Evolutionary conservation across 1,140 invertebrate species (phyloP).

Genomic region (Drosophila auraria): DNA sequence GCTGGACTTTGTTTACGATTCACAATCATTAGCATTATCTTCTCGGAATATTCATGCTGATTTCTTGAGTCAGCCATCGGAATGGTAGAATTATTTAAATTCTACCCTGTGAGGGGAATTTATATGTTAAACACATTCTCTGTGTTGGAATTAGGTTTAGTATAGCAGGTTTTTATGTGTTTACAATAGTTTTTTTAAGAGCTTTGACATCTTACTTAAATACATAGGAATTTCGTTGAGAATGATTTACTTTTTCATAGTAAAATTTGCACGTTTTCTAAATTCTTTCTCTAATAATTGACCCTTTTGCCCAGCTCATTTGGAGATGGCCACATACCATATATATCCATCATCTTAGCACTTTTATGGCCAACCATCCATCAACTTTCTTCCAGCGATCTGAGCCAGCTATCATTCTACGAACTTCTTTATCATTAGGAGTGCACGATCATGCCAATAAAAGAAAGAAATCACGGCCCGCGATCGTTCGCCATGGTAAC

Average conservation of each 20-base stretch:
- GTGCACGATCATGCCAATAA: slow-evolving; percentile 82
- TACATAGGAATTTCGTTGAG: too few species aligned
- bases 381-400: slow-evolving; percentile 56
- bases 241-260: not conserved
- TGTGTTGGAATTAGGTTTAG: not conserved
- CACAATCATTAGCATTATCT: slow-evolving; percentile 43
- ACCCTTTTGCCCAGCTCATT: slow-evolving; percentile 19
- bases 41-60: slow-evolving; percentile 65
- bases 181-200: not conserved
- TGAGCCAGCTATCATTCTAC: slow-evolving; percentile 60
- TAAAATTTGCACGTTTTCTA: too few species aligned
- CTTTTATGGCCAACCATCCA: slow-evolving; percentile 36
- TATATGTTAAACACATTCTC: slow-evolving; percentile 32
- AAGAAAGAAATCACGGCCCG: slow-evolving; percentile 66
- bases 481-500: slow-evolving; percentile 73
- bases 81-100: slow-evolving; percentile 79
- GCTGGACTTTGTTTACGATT: slow-evolving; percentile 30
- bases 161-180: not conserved
- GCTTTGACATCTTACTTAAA: too few species aligned
- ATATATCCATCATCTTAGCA: slow-evolving; percentile 38
- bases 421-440: slow-evolving; percentile 80
- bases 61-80: slow-evolving; percentile 43
- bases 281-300: not conserved
- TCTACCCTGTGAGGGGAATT: slow-evolving; percentile 11
- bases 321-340: slow-evolving; percentile 1